A percentile compares a stretch with the other conserved stretches of the same genome.
Evolutionary conservation across 2,113 vertebrate genomes (phyloP).

Genomic region (Eubucco bourcierii): DNA sequence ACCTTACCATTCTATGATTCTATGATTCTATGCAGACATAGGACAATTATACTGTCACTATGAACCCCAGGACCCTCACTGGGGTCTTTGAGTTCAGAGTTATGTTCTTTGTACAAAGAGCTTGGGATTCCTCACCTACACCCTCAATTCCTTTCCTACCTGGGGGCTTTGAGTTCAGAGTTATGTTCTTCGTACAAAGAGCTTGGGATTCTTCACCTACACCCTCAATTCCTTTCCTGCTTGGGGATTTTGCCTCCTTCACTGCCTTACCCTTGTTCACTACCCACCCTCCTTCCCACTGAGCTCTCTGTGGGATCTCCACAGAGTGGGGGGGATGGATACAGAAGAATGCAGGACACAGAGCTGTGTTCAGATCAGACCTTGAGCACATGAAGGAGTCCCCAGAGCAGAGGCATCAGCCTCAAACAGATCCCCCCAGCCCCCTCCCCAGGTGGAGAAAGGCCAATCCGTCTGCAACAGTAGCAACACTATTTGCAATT

Average conservation of each 20-base stretch:
- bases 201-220: too few relatives aligned
- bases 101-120: too few relatives aligned
- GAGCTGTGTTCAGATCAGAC: background rate
- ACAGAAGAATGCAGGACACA: too few relatives aligned
- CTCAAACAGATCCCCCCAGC: too few relatives aligned
- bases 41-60: background rate
- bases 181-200: too few relatives aligned
- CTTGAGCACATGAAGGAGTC: too few relatives aligned
- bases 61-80: background rate
- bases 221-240: background rate
- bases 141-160: background rate
- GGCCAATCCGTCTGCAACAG: too few relatives aligned
- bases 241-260: background rate
- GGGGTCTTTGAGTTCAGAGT: too few relatives aligned
- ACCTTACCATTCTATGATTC: too few relatives aligned
- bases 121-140: too few relatives aligned
- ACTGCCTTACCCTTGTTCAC: background rate
- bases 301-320: background rate
- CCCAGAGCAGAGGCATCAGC: background rate
- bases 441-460: background rate
- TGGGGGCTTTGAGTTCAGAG: background rate
- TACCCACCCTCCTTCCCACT: too few relatives aligned
- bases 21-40: rapidly evolving
- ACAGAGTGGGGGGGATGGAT: background rate
- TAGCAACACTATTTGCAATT: background rate